These are phyloP conservation scores for Sebastiscus tertius DNA, from an alignment of 2,797 vertebrate species.

Conservation along the genomic window DNA sequence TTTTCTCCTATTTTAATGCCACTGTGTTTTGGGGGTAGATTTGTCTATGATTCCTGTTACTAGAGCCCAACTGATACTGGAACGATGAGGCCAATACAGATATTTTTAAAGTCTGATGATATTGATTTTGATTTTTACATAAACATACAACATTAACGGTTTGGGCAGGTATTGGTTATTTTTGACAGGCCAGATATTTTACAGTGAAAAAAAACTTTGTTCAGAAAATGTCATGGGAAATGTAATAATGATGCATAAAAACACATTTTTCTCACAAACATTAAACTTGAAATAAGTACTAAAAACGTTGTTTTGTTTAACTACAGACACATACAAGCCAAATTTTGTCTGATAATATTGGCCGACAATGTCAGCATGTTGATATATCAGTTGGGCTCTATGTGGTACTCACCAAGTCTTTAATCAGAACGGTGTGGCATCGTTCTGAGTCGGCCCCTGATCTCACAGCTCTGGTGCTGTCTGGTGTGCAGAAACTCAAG, in stretches of 20 bases:
- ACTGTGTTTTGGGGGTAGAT: constrained; percentile 8
- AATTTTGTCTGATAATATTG: neutral
- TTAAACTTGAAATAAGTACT: neutral
- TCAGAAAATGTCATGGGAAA: neutral
- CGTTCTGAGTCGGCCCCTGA: neutral
- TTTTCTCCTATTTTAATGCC: constrained; percentile 10
- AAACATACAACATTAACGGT: neutral
- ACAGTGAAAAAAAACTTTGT: neutral
- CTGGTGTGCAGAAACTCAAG: neutral
- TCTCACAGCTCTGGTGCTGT: neutral
- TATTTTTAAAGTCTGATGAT: neutral
- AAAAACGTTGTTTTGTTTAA: neutral
- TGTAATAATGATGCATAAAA: neutral
- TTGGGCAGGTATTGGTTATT: neutral
- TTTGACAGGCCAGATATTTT: neutral
- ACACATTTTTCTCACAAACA: neutral
- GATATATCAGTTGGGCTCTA: neutral
- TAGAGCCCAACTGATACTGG: constrained; percentile 14
- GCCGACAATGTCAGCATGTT: neutral
- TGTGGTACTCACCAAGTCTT: constrained; percentile 9
- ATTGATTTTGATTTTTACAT: neutral
- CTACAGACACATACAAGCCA: neutral
- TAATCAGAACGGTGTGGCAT: constrained; percentile 6
- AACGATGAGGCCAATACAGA: neutral
- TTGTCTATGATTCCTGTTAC: constrained; percentile 14